phyloP scores from a whole-genome alignment of 2,888 invertebrate genomes.

The Hyposoter didymator region DNA sequence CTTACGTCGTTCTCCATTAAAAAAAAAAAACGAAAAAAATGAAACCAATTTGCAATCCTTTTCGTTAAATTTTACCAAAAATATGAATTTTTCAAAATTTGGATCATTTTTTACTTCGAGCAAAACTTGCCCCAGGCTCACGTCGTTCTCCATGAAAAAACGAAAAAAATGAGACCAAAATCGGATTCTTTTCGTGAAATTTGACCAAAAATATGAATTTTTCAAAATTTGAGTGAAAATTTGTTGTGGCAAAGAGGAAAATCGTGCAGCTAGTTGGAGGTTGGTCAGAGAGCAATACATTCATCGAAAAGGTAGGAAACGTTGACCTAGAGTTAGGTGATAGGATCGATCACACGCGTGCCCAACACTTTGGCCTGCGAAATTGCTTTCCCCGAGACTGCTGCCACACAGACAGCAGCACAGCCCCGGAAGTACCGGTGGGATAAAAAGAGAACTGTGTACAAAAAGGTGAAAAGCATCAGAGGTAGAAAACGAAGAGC shows the following conservation, averaged over 20 bases:
- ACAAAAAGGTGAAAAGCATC: conserved; percentile 16
- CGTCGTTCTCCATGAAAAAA: too few relatives aligned
- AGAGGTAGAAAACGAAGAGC: not conserved
- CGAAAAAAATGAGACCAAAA: too few relatives aligned
- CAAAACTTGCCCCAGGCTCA: too few relatives aligned
- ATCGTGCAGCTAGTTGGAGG: conserved; percentile 49
- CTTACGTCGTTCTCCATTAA: too few relatives aligned
- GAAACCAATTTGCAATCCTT: too few relatives aligned
- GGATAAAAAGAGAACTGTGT: conserved; percentile 38
- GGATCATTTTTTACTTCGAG: too few relatives aligned
- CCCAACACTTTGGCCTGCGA: conserved; percentile 62
- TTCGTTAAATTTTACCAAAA: too few relatives aligned
- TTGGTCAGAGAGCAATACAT: conserved; percentile 46
- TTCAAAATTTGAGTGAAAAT: too few relatives aligned
- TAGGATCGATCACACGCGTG: conserved; percentile 64
- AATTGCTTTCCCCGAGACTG: conserved; percentile 67
- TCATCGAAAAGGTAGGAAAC: conserved; percentile 37
- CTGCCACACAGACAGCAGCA: conserved; percentile 22
- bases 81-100: too few relatives aligned
- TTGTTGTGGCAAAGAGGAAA: conserved; percentile 14
- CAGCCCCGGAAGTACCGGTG: conserved; percentile 37
- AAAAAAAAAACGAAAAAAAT: too few relatives aligned
- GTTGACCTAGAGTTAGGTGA: conserved; percentile 42
- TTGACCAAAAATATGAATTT: too few relatives aligned
- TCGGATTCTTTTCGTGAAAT: too few relatives aligned